Evolutionary conservation across 2,797 vertebrate species (phyloP), one percentile per base, ranked within the genome.

Genomic region (Heliangelus exortis): DNA sequence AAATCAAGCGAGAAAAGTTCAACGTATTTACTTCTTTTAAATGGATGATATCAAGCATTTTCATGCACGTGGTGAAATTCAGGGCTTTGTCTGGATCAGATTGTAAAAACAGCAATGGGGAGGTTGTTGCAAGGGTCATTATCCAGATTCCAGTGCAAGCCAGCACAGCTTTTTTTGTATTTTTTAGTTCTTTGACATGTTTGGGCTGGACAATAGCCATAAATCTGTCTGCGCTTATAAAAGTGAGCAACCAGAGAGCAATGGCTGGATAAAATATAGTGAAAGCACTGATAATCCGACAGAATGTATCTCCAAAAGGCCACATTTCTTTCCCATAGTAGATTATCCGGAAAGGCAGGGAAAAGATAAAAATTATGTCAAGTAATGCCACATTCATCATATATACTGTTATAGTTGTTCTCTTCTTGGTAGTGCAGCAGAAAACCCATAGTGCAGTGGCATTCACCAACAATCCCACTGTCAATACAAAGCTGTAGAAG

Each of bases 381-480:
- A 99, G 97, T 36, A 99, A 68, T 1, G 99, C 99, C 21, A 99
- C 99, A 6, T 99, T 99, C 95, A 99, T 99, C 99, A 99, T 99
- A 53, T 99, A 99, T 73, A 99, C 93, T 3, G 98, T 99, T 91
- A 99, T 98, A 1, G 99, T 99, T 93, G 98, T 99, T 96, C 98
- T 98, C 95, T 98, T 99, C 97, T 99, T 99, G 88, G 99, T 99
- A 78, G 98, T 99, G 87, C 99, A 98, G 69, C 99, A 98, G 97
- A 99, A 99, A 69, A 99, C 99, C 99, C 99, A 99, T 34, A 99
- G 95, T 8, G 99, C 99, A 0, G 98, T 98, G 89, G 98, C 47
- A 15, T 99, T 99, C 74, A 99, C 99, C 43, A 98, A 17, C 43
- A 99, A 69, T 85, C 99, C 99, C 16, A 99, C 97, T 75, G 87